A percentile compares a stretch with the other conserved stretches of the same genome.
These are phyloP conservation scores for Anthopleura xanthogrammica DNA, from an alignment of 92 coral and sea anemone genomes.

Conservation along the genomic window DNA sequence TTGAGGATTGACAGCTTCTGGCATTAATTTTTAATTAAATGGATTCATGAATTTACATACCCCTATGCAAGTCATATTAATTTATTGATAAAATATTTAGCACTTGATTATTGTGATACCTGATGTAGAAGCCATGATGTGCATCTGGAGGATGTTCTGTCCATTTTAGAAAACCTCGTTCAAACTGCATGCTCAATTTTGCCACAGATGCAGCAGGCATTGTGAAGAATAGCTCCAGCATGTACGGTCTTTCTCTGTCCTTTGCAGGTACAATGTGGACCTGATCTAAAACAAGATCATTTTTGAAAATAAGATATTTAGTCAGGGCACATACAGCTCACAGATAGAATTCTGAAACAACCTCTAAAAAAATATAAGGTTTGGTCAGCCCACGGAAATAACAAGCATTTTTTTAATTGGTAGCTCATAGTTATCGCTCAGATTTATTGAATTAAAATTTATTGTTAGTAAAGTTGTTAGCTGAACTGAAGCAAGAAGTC, in stretches of 20 bases:
- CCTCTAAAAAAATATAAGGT: no score
- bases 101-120: constrained; percentile 28
- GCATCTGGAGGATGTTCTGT: constrained; percentile 99
- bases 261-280: constrained; percentile 74
- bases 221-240: constrained; percentile 71
- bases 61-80: no score
- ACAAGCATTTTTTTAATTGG: no score
- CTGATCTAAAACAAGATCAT: constrained; percentile 34
- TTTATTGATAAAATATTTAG: no score
- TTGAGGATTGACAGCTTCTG: no score
- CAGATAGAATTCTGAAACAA: no score
- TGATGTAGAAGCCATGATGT: constrained; percentile 96
- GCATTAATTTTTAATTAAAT: no score
- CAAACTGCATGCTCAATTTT: constrained; percentile 78
- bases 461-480: neutral
- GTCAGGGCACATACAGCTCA: no score
- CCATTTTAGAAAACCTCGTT: constrained; percentile 93
- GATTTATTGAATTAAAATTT: no score
- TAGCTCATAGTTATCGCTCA: no score
- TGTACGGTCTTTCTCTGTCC: constrained; percentile 83
- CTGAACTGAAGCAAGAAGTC: neutral
- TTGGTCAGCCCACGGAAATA: no score
- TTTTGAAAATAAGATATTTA: no score
- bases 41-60: neutral
- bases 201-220: constrained; percentile 89